Percentiles rank a stretch among this genome's conserved stretches.
Evolutionary conservation across 2,113 vertebrate species (phyloP).

Genomic region (Plestiodon gilberti): DNA sequence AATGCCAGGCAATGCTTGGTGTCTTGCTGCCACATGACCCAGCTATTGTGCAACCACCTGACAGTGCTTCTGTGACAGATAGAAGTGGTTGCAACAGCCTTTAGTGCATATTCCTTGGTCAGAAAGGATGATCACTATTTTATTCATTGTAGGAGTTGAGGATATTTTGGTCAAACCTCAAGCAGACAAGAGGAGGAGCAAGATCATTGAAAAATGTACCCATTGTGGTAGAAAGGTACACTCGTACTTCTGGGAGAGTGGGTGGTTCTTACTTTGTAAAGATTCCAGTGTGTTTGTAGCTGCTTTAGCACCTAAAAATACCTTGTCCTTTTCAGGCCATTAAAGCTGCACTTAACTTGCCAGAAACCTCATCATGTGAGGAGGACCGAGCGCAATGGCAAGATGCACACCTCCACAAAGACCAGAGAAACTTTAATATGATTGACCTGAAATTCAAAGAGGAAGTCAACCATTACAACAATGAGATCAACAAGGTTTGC

Average conservation of each 20-base stretch:
- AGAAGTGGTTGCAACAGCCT: background rate
- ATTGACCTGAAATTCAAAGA: constrained; percentile 98
- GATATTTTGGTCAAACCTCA: constrained; percentile 91
- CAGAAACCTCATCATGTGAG: constrained; percentile 70
- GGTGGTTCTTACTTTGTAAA: background rate
- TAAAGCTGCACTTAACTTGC: constrained; percentile 86
- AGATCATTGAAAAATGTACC: constrained; percentile 84
- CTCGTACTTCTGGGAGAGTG: background rate
- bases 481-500: constrained; percentile 94
- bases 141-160: constrained; percentile 86
- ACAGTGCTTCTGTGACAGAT: background rate
- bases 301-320: background rate
- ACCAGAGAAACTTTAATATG: constrained; percentile 93
- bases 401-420: constrained; percentile 92
- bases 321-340: constrained; percentile 80
- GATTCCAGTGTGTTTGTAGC: background rate
- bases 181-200: constrained; percentile 82
- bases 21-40: background rate
- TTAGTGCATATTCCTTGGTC: background rate
- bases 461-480: constrained; percentile 92
- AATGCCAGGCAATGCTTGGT: background rate
- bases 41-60: background rate
- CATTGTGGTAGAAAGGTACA: constrained; percentile 84
- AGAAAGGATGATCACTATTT: background rate
- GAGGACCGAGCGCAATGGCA: constrained; percentile 89